phyloP scores from a whole-genome alignment of 2,888 invertebrate genomes.

The Plebejus anna region DNA sequence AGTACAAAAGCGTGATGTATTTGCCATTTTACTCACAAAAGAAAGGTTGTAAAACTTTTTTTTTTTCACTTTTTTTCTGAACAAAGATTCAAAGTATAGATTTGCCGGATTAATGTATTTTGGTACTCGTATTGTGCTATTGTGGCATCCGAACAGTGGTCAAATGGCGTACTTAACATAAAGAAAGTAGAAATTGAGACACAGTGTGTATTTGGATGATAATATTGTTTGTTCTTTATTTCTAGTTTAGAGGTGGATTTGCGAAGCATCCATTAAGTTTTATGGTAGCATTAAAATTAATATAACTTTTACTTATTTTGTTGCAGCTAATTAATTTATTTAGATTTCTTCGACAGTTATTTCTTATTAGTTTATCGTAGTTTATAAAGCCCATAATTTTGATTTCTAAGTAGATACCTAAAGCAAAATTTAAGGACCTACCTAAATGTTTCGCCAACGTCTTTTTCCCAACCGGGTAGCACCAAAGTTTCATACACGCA shows the following conservation, averaged over 20 bases:
- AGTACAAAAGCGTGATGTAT: conserved; percentile 35
- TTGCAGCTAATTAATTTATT: too few species aligned
- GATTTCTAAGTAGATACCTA: too few species aligned
- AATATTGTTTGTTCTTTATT: too few species aligned
- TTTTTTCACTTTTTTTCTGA: conserved; percentile 26
- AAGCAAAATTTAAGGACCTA: too few species aligned
- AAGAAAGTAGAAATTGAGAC: conserved; percentile 42
- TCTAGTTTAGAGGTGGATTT: too few species aligned
- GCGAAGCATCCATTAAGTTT: too few species aligned
- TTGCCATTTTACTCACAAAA: conserved; percentile 36
- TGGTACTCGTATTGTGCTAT: conserved; percentile 31
- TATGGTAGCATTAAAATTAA: too few species aligned
- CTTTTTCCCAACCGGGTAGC: not conserved
- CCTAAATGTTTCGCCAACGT: too few species aligned
- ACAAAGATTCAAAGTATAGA: conserved; percentile 28
- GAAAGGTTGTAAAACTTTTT: conserved; percentile 33
- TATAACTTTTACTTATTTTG: too few species aligned
- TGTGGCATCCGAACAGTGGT: not conserved
- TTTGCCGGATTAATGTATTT: conserved; percentile 32
- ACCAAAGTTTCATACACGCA: not conserved
- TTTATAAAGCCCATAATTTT: too few species aligned
- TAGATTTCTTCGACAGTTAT: too few species aligned
- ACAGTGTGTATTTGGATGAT: conserved; percentile 35
- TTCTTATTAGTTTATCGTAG: too few species aligned
- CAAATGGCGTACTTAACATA: conserved; percentile 28